A percentile compares a stretch with the other conserved stretches of the same genome.
phyloP scores from a whole-genome alignment of 2,797 vertebrate genomes.

The Sebastes diploproa region DNA sequence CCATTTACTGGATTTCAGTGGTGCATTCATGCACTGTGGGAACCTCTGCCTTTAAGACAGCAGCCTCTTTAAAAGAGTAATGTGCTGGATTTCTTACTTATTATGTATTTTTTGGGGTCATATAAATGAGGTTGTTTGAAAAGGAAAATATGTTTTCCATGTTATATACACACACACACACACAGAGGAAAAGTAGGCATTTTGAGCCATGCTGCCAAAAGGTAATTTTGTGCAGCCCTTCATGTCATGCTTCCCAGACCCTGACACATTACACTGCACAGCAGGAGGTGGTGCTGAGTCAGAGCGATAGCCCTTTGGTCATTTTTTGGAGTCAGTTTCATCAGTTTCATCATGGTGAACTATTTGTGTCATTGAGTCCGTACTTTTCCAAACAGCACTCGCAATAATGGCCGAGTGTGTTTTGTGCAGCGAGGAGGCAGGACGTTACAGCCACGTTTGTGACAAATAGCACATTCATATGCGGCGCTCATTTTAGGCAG shows the following conservation, averaged over 20 bases:
- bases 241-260: not conserved
- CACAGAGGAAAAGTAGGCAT: not conserved
- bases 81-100: not conserved
- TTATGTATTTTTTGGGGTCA: not conserved
- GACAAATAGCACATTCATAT: slow-evolving; percentile 21
- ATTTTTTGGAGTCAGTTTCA: not conserved
- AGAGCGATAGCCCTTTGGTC: not conserved
- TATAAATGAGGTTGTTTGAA: not conserved
- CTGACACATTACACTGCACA: slow-evolving; percentile 5
- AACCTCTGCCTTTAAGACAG: not conserved
- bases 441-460: not conserved
- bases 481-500: not conserved
- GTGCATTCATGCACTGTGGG: not conserved
- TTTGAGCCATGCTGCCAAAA: not conserved
- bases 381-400: not conserved
- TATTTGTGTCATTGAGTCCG: not conserved
- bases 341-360: slow-evolving; percentile 10
- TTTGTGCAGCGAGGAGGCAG: not conserved
- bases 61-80: not conserved
- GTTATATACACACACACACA: not conserved
- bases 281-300: slow-evolving; percentile 21
- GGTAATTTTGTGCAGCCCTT: not conserved
- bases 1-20: too few relatives aligned
- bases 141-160: not conserved
- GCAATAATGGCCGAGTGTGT: not conserved